Conservation (phyloP, 2,888 invertebrate genomes). For the Brachynemurus nebulosus region DNA sequence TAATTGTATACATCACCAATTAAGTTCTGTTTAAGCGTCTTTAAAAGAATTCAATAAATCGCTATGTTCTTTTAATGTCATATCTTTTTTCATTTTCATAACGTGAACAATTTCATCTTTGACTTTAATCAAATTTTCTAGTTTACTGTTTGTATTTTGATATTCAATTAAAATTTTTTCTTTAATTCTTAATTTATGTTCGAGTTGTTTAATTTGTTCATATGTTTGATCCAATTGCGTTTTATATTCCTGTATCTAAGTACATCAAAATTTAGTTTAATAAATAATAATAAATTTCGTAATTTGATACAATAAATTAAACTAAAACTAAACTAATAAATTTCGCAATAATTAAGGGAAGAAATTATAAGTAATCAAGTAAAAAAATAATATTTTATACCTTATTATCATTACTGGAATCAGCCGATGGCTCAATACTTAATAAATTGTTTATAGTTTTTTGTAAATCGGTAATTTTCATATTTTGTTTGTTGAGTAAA, state of each 20-base stretch:
- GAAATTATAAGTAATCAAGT: no score
- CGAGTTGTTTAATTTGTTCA: background rate
- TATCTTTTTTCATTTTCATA: slow-evolving; percentile 38
- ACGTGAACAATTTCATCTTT: slow-evolving; percentile 44
- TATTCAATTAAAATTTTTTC: slow-evolving; percentile 41
- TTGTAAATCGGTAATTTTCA: slow-evolving; percentile 3
- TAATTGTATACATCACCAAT: no score
- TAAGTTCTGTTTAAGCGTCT: no score
- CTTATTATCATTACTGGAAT: background rate
- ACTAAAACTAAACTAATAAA: no score
- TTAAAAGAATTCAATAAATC: no score
- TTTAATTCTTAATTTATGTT: slow-evolving; percentile 15
- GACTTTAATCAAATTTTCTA: slow-evolving; percentile 46
- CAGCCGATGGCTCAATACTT: background rate
- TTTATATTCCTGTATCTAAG: background rate
- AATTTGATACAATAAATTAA: no score
- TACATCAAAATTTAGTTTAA: background rate
- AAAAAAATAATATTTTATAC: background rate
- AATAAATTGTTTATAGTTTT: background rate
- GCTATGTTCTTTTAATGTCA: slow-evolving; percentile 37
- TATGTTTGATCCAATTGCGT: background rate
- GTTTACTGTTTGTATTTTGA: slow-evolving; percentile 42
- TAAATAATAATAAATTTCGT: background rate
- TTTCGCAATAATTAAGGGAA: no score
- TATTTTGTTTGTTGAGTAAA: slow-evolving; percentile 7